These are phyloP conservation scores for Propithecus coquereli DNA, from an alignment of 2,113 vertebrate species.

Conservation along the genomic window DNA sequence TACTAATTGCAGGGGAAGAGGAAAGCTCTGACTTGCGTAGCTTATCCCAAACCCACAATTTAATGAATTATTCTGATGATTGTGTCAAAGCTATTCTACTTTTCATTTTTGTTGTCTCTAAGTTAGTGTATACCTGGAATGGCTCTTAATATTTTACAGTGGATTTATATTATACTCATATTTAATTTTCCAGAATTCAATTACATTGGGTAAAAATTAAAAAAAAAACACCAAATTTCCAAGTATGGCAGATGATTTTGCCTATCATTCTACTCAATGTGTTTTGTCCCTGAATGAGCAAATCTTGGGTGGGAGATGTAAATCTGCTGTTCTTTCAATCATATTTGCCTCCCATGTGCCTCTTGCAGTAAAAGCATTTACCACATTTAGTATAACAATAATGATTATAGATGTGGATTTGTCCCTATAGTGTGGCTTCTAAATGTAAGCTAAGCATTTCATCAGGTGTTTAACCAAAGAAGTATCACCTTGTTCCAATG, in stretches of 20 bases:
- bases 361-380: constrained; percentile 14
- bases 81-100: neutral
- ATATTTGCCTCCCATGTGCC: neutral
- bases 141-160: constrained; percentile 19
- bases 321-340: neutral
- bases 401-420: neutral
- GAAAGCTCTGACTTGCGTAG: neutral
- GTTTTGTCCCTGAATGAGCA: neutral
- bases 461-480: neutral
- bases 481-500: neutral
- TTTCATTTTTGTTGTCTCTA: neutral
- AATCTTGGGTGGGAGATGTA: neutral
- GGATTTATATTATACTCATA: neutral
- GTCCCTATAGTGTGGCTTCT: neutral
- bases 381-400: neutral
- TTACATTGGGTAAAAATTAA: neutral
- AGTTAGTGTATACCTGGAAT: neutral
- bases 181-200: neutral
- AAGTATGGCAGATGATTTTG: neutral
- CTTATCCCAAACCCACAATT: neutral
- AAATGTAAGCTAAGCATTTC: neutral
- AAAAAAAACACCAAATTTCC: neutral
- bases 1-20: neutral
- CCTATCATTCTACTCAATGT: neutral
- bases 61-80: neutral